phyloP scores from a whole-genome alignment of 2,113 vertebrate species.

The Lepisosteus osseus region DNA sequence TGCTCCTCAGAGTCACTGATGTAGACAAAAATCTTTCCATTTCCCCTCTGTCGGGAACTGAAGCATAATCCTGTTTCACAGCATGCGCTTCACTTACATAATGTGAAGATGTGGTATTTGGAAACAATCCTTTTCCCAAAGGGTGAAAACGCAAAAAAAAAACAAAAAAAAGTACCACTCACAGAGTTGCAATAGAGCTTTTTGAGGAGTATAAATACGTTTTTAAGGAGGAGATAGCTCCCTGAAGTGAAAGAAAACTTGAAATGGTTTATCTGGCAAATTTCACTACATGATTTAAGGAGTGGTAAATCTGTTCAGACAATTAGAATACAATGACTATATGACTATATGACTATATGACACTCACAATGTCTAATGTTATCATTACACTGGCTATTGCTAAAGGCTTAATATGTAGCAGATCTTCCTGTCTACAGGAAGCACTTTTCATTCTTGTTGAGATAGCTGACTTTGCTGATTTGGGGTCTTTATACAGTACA shows the following conservation, averaged over 20 bases:
- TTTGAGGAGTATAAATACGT: no score
- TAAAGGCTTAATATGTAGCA: slow-evolving; percentile 15
- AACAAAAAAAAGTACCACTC: neutral
- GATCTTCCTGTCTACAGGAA: slow-evolving; percentile 5
- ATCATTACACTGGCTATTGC: slow-evolving; percentile 3
- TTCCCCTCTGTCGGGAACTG: slow-evolving; percentile 25
- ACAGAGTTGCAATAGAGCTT: neutral
- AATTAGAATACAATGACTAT: neutral
- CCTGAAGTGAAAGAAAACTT: neutral
- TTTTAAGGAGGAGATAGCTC: neutral
- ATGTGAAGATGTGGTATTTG: slow-evolving; percentile 31
- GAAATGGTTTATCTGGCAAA: neutral
- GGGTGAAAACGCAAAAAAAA: neutral
- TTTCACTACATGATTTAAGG: neutral
- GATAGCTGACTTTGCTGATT: no score
- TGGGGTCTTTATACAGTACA: no score
- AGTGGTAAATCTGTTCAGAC: neutral
- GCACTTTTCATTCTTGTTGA: no score
- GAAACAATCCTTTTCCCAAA: slow-evolving; percentile 7
- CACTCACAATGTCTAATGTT: neutral
- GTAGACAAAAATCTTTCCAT: slow-evolving; percentile 14
- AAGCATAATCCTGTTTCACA: slow-evolving; percentile 1
- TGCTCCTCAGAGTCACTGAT: neutral
- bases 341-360: neutral
- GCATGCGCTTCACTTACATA: slow-evolving; percentile 7